Percentiles rank a stretch among this genome's conserved stretches.
Conservation (phyloP, 2,113 vertebrate genomes). For the Anseranas semipalmata region DNA sequence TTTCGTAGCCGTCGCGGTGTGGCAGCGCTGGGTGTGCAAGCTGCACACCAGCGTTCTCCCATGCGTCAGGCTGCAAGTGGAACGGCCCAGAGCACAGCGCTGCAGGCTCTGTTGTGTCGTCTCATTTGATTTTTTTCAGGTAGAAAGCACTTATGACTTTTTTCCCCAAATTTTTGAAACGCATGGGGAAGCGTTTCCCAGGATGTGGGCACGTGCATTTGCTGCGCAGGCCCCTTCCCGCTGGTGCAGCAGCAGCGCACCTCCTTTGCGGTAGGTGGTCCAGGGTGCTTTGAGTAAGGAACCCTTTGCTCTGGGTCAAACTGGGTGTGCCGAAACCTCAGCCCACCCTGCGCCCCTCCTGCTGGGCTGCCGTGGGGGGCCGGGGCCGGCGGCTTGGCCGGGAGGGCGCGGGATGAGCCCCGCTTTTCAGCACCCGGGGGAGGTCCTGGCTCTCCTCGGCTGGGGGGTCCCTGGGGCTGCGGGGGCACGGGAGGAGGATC, state of each 20-base stretch:
- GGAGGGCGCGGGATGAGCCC: neutral
- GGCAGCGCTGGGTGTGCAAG: neutral
- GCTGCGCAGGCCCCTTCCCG: neutral
- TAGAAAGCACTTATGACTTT: neutral
- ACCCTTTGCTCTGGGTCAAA: neutral
- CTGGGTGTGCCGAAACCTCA: neutral
- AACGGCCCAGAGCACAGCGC: neutral
- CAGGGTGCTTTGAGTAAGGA: neutral
- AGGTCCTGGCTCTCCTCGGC: neutral
- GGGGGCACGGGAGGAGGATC: neutral
- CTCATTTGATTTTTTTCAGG: neutral
- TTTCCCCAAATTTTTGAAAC: neutral
- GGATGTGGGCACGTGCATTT: rapidly evolving
- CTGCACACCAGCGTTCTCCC: neutral
- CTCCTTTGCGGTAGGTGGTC: neutral
- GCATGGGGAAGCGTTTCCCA: rapidly evolving
- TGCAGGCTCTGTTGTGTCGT: neutral
- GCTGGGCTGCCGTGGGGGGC: neutral
- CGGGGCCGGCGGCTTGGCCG: neutral
- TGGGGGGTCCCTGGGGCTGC: neutral
- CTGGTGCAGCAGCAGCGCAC: rapidly evolving
- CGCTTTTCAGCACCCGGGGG: neutral
- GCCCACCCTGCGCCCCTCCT: neutral
- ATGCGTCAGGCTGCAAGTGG: neutral
- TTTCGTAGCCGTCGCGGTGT: neutral